Evolutionary conservation across 2,797 vertebrate species (phyloP), one percentile per base, ranked within the genome.

Genomic region (Amphiprion clarkii): DNA sequence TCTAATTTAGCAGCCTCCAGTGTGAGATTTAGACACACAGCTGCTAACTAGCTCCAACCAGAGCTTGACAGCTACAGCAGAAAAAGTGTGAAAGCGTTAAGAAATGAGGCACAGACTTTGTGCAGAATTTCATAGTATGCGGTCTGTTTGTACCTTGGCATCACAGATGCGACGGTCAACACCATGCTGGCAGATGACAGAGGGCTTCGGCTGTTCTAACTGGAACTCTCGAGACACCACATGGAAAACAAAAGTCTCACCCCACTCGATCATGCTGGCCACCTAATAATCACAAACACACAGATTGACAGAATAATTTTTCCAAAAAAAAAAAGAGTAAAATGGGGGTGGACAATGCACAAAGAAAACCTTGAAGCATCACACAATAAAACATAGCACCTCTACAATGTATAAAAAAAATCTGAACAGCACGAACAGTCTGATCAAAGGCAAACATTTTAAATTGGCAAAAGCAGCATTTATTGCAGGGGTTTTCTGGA

Each of bases 161-260:
- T 97, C 96, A 77, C 98, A 99, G 75, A 96, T 94, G n/a, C 96
- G 96, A 3, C 96, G 97, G 86, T 99, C 97, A 9, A 96, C 95
- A 8, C 98, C 98, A 21, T 99, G 98, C 88, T 99, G 98, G 90
- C 98, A 99, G 77, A 96, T 93, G 66, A 99, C 81, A 2, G 97
- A 93, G 49, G 97, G 96, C 83, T 99, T 99, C 53, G 98, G 98
- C 79, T 97, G 96, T 79, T 99, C 98, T 23, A 99, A 93, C 89
- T 99, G 97, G 87, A 99, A 99, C 78, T 99, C 98, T 40, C 95
- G 94, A 68, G 98, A 99, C 36, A 96, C 93, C 19, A 98, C 97
- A 0, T 99, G 98, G 90, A 98, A 99, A 54, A 98, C 83, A 79
- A 98, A 99, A 0, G 93, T 96, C 92, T 99, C 96, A 0, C 96